Conservation (phyloP, 53 echinoderm and acorn worm species). For the Henricia sp. region DNA sequence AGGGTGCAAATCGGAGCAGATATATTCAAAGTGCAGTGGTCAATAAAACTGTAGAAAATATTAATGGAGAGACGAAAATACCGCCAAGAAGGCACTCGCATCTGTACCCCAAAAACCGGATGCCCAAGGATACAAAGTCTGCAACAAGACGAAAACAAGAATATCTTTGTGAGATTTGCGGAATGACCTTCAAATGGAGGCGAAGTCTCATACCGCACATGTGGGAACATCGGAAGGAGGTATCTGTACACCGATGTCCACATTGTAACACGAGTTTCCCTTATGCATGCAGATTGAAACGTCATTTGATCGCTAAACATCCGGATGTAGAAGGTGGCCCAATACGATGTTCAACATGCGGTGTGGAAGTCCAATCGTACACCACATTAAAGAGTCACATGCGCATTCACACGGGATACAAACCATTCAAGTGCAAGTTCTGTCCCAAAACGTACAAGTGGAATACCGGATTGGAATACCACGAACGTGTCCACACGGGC, state of each 20-base stretch:
- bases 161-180: conserved; percentile 43
- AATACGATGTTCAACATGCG: conserved; percentile 37
- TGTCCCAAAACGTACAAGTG: conserved; percentile 45
- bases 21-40: background rate
- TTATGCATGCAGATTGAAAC: conserved; percentile 37
- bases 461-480: conserved; percentile 53
- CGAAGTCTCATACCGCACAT: conserved; percentile 51
- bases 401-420: conserved; percentile 50
- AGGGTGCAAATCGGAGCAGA: background rate
- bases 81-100: background rate
- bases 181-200: conserved; percentile 41
- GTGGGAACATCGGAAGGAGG: conserved; percentile 46
- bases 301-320: conserved; percentile 43
- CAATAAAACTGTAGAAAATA: background rate
- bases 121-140: conserved; percentile 22
- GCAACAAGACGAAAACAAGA: conserved; percentile 40
- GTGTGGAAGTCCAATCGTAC: conserved; percentile 37
- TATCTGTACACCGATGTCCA: conserved; percentile 29
- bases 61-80: background rate
- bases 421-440: conserved; percentile 43
- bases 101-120: conserved; percentile 1
- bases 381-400: conserved; percentile 42
- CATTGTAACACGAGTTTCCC: conserved; percentile 41
- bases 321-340: conserved; percentile 39
- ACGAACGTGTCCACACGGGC: conserved; percentile 49